A percentile compares a stretch with the other conserved stretches of the same genome.
Evolutionary conservation across 2,797 vertebrate species (phyloP).

Genomic region (Numenius phaeopus): DNA sequence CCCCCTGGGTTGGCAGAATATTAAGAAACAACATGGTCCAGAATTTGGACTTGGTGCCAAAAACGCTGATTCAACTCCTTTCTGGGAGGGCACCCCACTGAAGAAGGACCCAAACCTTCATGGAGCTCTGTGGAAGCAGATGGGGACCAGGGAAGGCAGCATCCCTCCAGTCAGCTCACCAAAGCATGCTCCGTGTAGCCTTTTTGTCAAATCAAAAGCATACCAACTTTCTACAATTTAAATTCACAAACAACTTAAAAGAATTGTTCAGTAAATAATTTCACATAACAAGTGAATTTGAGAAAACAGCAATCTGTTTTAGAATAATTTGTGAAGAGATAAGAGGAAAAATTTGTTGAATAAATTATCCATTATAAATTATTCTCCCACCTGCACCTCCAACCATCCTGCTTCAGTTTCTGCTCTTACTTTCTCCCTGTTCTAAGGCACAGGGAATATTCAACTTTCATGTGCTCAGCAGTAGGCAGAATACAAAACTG

Average conservation of each 20-base stretch:
- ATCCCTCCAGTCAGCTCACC: not conserved
- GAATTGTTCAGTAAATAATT: conserved; percentile 73
- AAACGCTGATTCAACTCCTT: not conserved
- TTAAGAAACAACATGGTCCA: not conserved
- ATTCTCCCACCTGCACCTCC: conserved; percentile 61
- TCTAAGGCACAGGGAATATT: conserved; percentile 63
- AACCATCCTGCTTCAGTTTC: conserved; percentile 71
- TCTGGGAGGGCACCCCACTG: not conserved
- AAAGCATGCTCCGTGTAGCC: not conserved
- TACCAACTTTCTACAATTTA: conserved; percentile 30
- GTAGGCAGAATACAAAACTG: conserved; percentile 75
- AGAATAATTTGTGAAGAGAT: conserved; percentile 56
- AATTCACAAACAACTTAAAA: conserved; percentile 69
- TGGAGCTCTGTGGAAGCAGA: not conserved
- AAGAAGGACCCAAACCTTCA: not conserved
- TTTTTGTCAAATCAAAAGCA: conserved; percentile 42
- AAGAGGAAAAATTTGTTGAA: conserved; percentile 66
- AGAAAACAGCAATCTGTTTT: conserved; percentile 69
- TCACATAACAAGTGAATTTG: conserved; percentile 68
- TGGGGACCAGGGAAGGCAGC: not conserved
- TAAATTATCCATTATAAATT: conserved; percentile 68
- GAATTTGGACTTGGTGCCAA: not conserved
- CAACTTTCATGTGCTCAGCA: conserved; percentile 71
- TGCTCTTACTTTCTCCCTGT: conserved; percentile 54
- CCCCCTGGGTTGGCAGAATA: not conserved